Evolutionary conservation across 2,888 invertebrate species (phyloP), one percentile per base, ranked within the genome.

Genomic region (Listrodromus nycthemerus): DNA sequence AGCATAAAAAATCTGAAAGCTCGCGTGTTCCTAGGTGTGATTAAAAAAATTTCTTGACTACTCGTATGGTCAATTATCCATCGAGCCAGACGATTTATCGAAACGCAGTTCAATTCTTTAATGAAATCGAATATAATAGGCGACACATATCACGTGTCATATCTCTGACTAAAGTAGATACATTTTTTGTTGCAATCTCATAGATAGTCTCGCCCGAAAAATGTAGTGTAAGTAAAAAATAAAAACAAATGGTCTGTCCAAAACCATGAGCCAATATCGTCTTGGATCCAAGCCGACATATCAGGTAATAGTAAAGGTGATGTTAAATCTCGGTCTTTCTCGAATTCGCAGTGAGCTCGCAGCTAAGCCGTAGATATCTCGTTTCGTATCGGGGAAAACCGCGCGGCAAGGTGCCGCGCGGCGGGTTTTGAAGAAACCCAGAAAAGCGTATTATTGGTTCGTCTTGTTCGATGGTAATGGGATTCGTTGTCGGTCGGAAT

Each of bases 401-500:
- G 30, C 30, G 33, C 6, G 27, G 13, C 8, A 16, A 33, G 52
- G 71, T 30, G 58, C 74, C 55, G 80, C 63, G 67, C 58, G 27
- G 24, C 30, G 66, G 80, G 52, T 63, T 48, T 82, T 61, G 86
- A 86, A 88, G 86, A 84, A 87, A 86, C 86, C 80, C 80, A 83
- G 85, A 85, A 85, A 87, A 84, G 85, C 86, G 80, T 83, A 83
- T 87, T 88, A 88, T 86, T 84, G 82, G 86, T 88, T 87, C 77
- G 82, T 85, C 86, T 87, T 86, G 88, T 86, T 90, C 86, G 87
- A 89, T 89, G 85, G 88, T 89, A 89, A 90, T 89, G 89, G 89
- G 89, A 89, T 89, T 89, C 87, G 88, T 90, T 89, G 90, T 89
- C 88, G 88, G 88, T 85, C 77, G 88, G 87, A 89, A 90, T 89